phyloP scores from a whole-genome alignment of 2,888 invertebrate species.

The Agrenia bidenticulata region DNA sequence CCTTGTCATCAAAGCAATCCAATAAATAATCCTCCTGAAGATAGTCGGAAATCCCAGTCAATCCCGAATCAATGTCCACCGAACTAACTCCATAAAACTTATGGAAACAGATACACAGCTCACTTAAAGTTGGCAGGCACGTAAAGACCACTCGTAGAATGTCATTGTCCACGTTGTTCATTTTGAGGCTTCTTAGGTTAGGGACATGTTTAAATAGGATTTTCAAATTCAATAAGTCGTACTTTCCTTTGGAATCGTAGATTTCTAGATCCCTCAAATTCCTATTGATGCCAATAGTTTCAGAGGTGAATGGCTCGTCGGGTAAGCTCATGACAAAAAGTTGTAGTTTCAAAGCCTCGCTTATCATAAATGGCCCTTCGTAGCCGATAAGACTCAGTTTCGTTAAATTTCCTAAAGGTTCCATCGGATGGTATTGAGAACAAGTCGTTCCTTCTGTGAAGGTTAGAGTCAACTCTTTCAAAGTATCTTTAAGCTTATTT shows the following conservation, averaged over 20 bases:
- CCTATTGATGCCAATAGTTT: slow-evolving; percentile 20
- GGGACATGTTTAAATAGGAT: slow-evolving; percentile 21
- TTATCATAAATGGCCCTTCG: slow-evolving; percentile 31
- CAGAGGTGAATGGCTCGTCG: slow-evolving; percentile 1
- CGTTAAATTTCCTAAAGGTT: slow-evolving; percentile 25
- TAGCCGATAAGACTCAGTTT: slow-evolving; percentile 36
- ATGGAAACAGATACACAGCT: slow-evolving; percentile 35
- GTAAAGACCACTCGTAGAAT: slow-evolving; percentile 26
- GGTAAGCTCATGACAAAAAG: slow-evolving; percentile 35
- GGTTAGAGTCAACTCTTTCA: slow-evolving; percentile 33
- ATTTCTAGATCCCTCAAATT: slow-evolving; percentile 32
- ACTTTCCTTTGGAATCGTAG: slow-evolving; percentile 34
- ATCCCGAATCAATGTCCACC: slow-evolving; percentile 27
- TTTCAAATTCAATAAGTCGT: slow-evolving; percentile 22
- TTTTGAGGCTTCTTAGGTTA: slow-evolving; percentile 23
- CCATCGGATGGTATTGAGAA: slow-evolving; percentile 34
- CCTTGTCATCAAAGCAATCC: slow-evolving; percentile 31
- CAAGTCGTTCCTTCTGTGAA: slow-evolving; percentile 37
- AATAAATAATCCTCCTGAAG: slow-evolving; percentile 32
- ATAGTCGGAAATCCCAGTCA: slow-evolving; percentile 28
- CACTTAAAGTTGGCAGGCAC: slow-evolving; percentile 22
- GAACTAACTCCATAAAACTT: slow-evolving; percentile 36
- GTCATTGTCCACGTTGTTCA: slow-evolving; percentile 35
- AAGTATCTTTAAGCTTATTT: slow-evolving; percentile 14
- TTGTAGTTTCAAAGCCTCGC: slow-evolving; percentile 20